Base-by-base conservation (phyloP, 1,140 invertebrate species). In the Linepithema humile region DNA sequence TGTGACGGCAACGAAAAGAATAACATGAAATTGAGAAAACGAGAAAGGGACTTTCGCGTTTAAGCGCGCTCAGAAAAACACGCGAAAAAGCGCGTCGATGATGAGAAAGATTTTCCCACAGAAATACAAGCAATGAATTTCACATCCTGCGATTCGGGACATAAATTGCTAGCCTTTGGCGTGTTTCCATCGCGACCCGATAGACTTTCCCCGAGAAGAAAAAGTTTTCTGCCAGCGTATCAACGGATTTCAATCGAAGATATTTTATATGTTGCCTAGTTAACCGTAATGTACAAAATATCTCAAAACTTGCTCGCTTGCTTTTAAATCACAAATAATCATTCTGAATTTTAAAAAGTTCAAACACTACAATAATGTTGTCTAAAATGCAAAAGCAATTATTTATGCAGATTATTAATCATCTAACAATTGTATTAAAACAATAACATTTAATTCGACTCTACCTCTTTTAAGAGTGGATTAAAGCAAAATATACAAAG, bases 171-270 rank as follows among this genome's bases (percentile, higher is more conserved):
- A 50, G 43, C 7, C 32, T 78, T 78, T 78, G 60, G 32, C 23
- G 23, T 64, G 65, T 70, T 70, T 80, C 35, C 75, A 80, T 70
- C 75, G 23, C 23, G 48, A 80, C 12, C 48, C 64, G 26, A 80
- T 80, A 23, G 43, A 45, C 69, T 87, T 88, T 88, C 70, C 65
- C 74, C 50, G n/a, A 5, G n/a, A 17, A 40, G 43, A 84, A 84
- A 85, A 87, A 65, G 64, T 80, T 23, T 7, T 35, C 35, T 43
- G 48, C 26, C 64, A 80, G n/a, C 74, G 74, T 60, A 53, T 78
- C 60, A 53, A 20, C 17, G 17, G 4, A n/a, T 40, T 48, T 40
- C 43, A n/a, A 60, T 62, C 57, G 15, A 0, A 40, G 53, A 78
- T 67, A 32, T 55, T 40, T 53, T 9, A 29, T 55, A 29, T 40